These are phyloP conservation scores for Dasypolia templi DNA, from an alignment of 2,888 invertebrate species.

Conservation along the genomic window DNA sequence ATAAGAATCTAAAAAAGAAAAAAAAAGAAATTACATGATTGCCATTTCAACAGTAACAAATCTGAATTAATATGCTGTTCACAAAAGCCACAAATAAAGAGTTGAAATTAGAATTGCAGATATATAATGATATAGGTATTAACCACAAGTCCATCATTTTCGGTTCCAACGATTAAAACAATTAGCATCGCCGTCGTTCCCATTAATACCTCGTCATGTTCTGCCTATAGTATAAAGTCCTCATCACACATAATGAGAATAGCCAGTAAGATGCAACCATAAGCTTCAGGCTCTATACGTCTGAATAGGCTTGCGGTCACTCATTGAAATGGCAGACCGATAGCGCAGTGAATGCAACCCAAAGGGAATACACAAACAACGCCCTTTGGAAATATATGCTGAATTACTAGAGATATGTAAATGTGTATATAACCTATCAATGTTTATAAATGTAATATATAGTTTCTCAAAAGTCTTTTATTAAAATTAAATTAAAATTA, in stretches of 20 bases:
- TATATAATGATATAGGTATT: too few relatives aligned
- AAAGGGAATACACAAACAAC: conserved; percentile 49
- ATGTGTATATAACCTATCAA: too few relatives aligned
- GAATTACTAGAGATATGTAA: too few relatives aligned
- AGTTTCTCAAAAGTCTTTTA: too few relatives aligned
- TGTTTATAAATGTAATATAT: too few relatives aligned
- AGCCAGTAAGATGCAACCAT: conserved; percentile 41
- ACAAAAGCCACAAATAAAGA: too few relatives aligned
- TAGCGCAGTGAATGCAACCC: conserved; percentile 48
- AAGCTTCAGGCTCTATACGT: conserved; percentile 22
- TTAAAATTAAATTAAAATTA: too few relatives aligned
- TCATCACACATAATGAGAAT: conserved; percentile 25
- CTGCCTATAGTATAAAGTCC: not conserved
- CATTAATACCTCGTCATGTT: conserved; percentile 34
- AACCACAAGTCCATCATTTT: not conserved
- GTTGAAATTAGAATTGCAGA: too few relatives aligned
- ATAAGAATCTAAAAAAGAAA: too few relatives aligned
- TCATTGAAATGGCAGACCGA: conserved; percentile 52
- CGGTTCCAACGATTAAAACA: not conserved
- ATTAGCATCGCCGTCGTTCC: not conserved
- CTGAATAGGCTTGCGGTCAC: conserved; percentile 57
- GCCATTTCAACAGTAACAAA: too few relatives aligned
- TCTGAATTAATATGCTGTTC: too few relatives aligned
- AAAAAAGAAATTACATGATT: too few relatives aligned
- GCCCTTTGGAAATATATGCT: conserved; percentile 17